Conservation (phyloP, 1,140 invertebrate genomes). For the Neodiprion lecontei region DNA sequence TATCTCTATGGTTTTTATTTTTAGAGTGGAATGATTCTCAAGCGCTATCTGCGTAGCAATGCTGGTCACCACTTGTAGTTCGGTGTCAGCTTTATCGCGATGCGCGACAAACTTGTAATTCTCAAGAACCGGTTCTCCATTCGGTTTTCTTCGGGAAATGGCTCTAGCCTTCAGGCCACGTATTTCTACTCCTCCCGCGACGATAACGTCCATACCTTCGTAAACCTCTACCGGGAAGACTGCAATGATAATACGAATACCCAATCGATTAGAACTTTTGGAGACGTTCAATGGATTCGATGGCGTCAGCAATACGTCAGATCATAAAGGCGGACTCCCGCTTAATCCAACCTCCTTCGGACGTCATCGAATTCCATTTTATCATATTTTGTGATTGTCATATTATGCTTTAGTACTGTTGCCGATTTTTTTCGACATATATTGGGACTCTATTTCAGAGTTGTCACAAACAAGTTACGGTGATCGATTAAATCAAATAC, state of each 20-base stretch:
- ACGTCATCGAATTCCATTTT: too few relatives aligned
- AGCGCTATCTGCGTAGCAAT: slow-evolving; percentile 74
- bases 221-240: slow-evolving; percentile 61
- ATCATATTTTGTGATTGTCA: too few relatives aligned
- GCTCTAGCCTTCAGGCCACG: slow-evolving; percentile 81
- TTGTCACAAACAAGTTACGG: background rate
- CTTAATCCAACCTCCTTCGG: too few relatives aligned
- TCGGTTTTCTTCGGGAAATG: slow-evolving; percentile 72
- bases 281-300: too few relatives aligned
- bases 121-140: slow-evolving; percentile 74
- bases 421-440: too few relatives aligned
- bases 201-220: slow-evolving; percentile 53
- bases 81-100: slow-evolving; percentile 38
- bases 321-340: too few relatives aligned
- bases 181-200: slow-evolving; percentile 83
- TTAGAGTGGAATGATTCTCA: slow-evolving; percentile 75
- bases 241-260: slow-evolving; percentile 24
- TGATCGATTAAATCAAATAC: background rate
- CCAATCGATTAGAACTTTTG: background rate
- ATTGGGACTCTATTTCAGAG: too few relatives aligned
- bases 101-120: slow-evolving; percentile 75
- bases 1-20: slow-evolving; percentile 78
- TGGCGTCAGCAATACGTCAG: too few relatives aligned
- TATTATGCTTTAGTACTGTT: too few relatives aligned
- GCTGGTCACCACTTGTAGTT: slow-evolving; percentile 61